Percentiles rank a stretch among this genome's conserved stretches.
Conservation (phyloP, 2,888 invertebrate species). For the Melanchra persicariae region DNA sequence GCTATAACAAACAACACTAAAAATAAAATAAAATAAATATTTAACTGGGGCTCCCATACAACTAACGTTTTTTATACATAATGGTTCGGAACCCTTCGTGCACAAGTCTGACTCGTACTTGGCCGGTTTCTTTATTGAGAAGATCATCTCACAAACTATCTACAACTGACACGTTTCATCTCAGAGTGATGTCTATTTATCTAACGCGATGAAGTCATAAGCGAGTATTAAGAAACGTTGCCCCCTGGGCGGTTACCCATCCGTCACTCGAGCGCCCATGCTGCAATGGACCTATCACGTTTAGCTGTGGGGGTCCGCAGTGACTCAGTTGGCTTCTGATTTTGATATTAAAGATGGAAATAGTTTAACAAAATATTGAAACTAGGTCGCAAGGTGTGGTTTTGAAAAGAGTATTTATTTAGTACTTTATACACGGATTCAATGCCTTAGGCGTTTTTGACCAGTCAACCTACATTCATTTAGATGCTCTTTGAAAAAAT, state of each 20-base stretch:
- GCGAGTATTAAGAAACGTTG: conserved; percentile 14
- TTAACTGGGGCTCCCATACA: too few relatives aligned
- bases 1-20: too few relatives aligned
- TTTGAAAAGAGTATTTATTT: not conserved
- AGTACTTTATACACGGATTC: too few relatives aligned
- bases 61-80: too few relatives aligned
- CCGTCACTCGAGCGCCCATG: conserved; percentile 35
- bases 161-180: not conserved
- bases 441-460: too few relatives aligned
- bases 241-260: conserved; percentile 13
- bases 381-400: conserved; percentile 7
- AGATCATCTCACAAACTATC: not conserved
- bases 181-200: conserved; percentile 37
- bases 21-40: too few relatives aligned
- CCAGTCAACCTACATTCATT: not conserved
- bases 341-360: conserved; percentile 5
- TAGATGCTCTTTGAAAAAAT: not conserved
- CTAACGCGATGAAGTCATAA: conserved; percentile 31
- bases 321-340: conserved; percentile 27
- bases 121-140: too few relatives aligned
- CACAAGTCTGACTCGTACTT: too few relatives aligned
- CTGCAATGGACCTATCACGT: conserved; percentile 55
- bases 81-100: too few relatives aligned
- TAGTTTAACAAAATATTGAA: conserved; percentile 11
- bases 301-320: conserved; percentile 37